Base-by-base conservation (phyloP, 2,797 vertebrate genomes). In the Paramormyrops hopkinsi region DNA sequence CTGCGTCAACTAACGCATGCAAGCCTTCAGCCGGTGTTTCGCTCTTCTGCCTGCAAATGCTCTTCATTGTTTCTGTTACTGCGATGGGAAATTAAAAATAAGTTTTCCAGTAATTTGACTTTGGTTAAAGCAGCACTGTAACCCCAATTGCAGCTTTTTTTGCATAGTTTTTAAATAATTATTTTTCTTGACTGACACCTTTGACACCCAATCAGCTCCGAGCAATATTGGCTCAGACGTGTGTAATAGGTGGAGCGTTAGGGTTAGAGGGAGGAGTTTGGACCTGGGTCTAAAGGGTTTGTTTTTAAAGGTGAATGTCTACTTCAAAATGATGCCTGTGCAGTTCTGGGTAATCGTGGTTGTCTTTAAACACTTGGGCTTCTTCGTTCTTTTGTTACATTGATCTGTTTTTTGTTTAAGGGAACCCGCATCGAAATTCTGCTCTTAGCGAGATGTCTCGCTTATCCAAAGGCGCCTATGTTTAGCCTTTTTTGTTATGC, bases 191-290 rank as follows among this genome's bases (percentile, higher is more conserved):
- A 93, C 88, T 86, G 93, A 92, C 91, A 37, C 29, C 25, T 7
- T 83, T 9, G 4, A 50, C 29, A 50, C 54, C 93, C 93, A 93
- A 94, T 93, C 91, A 90, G 50, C n/a, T 37, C 53, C 22, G 89
- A 46, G 89, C 76, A 62, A 53, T 86, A 29, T 56, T 41, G 48
- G 65, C 62, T 5, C 29, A 89, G 89, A 82, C 87, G 87, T 89
- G 90, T 90, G 88, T 89, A 86, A 89, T 86, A 73, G 84, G 22
- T 56, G 59, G 19, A n/a, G 9, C 65, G 25, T 41, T 87, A 50
- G 50, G 37, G 59, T 62, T 25, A 62, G 22, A 6, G 46, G 84
- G 89, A 59, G 89, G 89, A 41, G 83, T 76, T 76, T 69, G 33
- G 54, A 88, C 54, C 86, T 62, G 37, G 54, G 50, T 51, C n/a